Evolutionary conservation across 2,113 vertebrate species (phyloP).

Genomic region (Aepyceros melampus): DNA sequence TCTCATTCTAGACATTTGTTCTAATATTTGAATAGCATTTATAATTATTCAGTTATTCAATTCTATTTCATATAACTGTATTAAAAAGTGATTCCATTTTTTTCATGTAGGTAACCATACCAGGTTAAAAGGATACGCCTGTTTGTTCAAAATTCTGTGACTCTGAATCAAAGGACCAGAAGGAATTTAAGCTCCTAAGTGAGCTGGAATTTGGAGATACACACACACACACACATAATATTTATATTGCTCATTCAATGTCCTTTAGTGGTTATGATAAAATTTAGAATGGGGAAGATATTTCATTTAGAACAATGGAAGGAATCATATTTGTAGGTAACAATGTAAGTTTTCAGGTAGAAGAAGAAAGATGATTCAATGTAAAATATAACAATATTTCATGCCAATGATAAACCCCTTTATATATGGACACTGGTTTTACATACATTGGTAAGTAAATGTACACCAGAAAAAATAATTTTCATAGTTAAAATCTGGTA

Average conservation of each 20-base stretch:
- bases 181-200: background rate
- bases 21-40: background rate
- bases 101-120: background rate
- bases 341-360: no score
- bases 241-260: background rate
- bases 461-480: background rate
- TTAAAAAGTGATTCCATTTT: background rate
- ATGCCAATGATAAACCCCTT: fast-evolving
- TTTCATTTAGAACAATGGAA: no score
- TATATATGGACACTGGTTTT: background rate
- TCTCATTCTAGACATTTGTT: background rate
- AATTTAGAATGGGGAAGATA: no score
- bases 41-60: background rate
- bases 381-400: background rate
- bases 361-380: no score
- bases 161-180: background rate
- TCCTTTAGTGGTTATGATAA: no score
- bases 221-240: background rate
- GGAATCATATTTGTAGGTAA: no score
- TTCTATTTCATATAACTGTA: background rate
- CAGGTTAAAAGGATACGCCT: background rate
- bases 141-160: background rate
- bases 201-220: background rate
- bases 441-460: background rate
- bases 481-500: background rate